Base-by-base conservation (phyloP, 1,140 invertebrate species). In the Piezodorus guildinii region DNA sequence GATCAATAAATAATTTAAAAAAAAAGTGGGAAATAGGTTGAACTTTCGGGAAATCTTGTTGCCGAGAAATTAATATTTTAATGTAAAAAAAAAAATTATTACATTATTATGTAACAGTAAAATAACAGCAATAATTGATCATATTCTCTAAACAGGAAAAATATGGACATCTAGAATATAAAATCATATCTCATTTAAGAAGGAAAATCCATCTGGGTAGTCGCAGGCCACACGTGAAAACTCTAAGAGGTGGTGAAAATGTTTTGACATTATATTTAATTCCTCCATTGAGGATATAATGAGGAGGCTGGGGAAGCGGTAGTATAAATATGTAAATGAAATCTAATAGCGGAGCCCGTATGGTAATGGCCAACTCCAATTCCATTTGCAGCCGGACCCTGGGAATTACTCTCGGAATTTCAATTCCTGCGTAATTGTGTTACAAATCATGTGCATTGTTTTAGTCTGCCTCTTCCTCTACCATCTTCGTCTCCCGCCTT, bases 401-500 rank as follows among this genome's bases (percentile, higher is more conserved):
- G 19, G 52, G 52, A 56, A 56, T 56, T 56, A 56, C 52, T 56
- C 52, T 23, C 17, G 52, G 52, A 56, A 56, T 56, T 56, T 56
- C 52, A 56, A 56, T 56, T 25, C 52, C 52, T 16, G 17, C 23
- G 52, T 56, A 56, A 56, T 56, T 56, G 52, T 56, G 52, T 56
- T 56, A 56, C 52, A 56, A 56, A 56, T 56, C 52, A 56, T 56
- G 52, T 56, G 52, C 52, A 56, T 56, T 56, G 52, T 56, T 56
- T 56, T 56, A 56, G 52, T 4, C 46, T n/a, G 5, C 16, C 46
- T 49, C 46, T 10, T 21, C 21, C 46, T 49, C 46, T 49, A 21
- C 46, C 46, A 49, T 49, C 46, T 49, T 49, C 21, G 14, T 2
- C n/a, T 15, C 46, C 21, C n/a, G 3, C 46, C 46, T 49, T 49